These are phyloP conservation scores for Dryadula phaetusa DNA, from an alignment of 2,888 invertebrate species.

Conservation along the genomic window DNA sequence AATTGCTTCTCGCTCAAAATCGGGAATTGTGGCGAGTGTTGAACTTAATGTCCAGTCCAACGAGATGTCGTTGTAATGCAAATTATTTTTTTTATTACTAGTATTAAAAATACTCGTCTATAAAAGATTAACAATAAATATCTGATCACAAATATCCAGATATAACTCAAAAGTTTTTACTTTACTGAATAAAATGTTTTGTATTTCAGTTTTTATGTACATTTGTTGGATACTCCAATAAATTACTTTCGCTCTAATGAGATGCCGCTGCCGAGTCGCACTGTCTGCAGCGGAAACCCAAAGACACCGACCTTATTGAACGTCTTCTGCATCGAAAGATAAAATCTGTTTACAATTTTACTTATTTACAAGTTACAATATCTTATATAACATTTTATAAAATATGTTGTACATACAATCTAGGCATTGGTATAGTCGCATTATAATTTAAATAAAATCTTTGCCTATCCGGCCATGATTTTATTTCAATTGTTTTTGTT, in stretches of 20 bases:
- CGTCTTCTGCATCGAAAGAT: slow-evolving; percentile 20
- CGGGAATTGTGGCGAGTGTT: too few species aligned
- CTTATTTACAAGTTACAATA: slow-evolving; percentile 1
- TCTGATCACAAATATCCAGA: neutral
- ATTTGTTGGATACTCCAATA: slow-evolving; percentile 28
- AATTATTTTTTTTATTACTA: too few species aligned
- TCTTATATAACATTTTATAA: neutral
- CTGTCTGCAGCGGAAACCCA: slow-evolving; percentile 33
- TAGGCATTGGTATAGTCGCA: too few species aligned
- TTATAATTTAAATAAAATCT: too few species aligned
- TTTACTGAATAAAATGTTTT: slow-evolving; percentile 14
- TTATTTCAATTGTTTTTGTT: too few species aligned
- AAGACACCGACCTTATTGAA: slow-evolving; percentile 27
- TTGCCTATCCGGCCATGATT: too few species aligned
- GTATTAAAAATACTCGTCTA: neutral
- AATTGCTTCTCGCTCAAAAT: too few species aligned
- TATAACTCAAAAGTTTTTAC: slow-evolving; percentile 14
- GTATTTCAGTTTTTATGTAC: slow-evolving; percentile 19
- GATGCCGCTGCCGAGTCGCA: slow-evolving; percentile 25
- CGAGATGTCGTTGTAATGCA: too few species aligned
- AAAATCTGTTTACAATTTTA: slow-evolving; percentile 13
- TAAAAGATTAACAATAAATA: slow-evolving; percentile 2
- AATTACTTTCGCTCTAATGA: slow-evolving; percentile 31
- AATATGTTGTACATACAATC: too few species aligned
- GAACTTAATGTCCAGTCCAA: too few species aligned